Conservation (phyloP, 2,113 vertebrate genomes). For the Semnopithecus entellus region DNA sequence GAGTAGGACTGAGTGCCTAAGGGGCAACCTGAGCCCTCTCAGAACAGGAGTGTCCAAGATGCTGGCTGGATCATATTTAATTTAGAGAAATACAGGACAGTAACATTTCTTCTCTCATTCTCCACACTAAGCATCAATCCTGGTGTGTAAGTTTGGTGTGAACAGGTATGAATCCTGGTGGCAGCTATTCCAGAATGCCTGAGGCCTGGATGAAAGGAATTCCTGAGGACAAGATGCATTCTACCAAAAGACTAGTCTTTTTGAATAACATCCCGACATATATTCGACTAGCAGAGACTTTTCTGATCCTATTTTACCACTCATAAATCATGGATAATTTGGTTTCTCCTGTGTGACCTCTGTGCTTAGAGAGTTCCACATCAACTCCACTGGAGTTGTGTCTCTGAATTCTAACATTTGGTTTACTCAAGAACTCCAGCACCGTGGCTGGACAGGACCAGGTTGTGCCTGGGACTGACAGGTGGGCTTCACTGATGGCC, state of each 20-base stretch:
- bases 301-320: not conserved
- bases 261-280: not conserved
- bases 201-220: not conserved
- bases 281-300: not conserved
- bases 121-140: not conserved
- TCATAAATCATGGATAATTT: not conserved
- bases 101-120: not conserved
- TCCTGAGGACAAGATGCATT: not conserved
- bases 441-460: not conserved
- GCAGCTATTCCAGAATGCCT: not conserved
- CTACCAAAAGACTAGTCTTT: not conserved
- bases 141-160: rapidly evolving
- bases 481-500: rapidly evolving
- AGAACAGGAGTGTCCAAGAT: not conserved
- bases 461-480: rapidly evolving
- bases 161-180: not conserved
- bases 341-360: not conserved
- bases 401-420: not conserved
- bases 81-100: not conserved
- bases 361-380: not conserved
- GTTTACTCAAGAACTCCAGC: not conserved
- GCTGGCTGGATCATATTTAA: not conserved
- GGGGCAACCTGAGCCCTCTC: too few species aligned
- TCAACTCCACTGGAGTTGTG: rapidly evolving
- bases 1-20: not conserved